phyloP scores from a whole-genome alignment of 2,888 invertebrate genomes.

The Cheilosia vulpina region DNA sequence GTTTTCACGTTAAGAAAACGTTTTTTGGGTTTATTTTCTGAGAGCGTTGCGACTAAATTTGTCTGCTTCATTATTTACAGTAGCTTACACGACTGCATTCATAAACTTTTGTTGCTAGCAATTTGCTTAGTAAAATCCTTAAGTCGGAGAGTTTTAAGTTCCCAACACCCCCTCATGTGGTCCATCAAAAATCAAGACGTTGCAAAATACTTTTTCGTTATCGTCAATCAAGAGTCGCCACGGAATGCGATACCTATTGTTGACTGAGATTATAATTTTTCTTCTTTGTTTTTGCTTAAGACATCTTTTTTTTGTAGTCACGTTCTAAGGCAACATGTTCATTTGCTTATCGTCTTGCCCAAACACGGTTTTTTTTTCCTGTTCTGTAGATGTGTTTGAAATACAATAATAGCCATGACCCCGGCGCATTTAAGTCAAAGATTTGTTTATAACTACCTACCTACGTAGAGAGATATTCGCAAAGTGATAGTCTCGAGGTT shows the following conservation, averaged over 20 bases:
- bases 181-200: not conserved
- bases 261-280: not conserved
- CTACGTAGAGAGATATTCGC: not conserved
- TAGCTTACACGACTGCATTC: no score
- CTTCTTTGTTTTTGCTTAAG: not conserved
- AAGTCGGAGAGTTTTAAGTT: no score
- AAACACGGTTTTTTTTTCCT: not conserved
- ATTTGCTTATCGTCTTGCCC: not conserved
- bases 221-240: not conserved
- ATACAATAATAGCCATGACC: not conserved
- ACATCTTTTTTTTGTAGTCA: not conserved
- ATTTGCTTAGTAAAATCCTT: no score
- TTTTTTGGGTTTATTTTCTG: not conserved
- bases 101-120: no score
- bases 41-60: no score
- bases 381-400: not conserved
- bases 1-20: not conserved
- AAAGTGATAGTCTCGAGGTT: not conserved
- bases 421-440: not conserved
- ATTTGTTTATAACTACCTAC: not conserved
- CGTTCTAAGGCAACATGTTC: not conserved
- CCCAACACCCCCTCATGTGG: no score
- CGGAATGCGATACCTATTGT: constrained; percentile 8
- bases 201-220: constrained; percentile 12
- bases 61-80: no score